Base-by-base conservation (phyloP, 92 coral and sea anemone genomes). In the Phymanthus crucifer region DNA sequence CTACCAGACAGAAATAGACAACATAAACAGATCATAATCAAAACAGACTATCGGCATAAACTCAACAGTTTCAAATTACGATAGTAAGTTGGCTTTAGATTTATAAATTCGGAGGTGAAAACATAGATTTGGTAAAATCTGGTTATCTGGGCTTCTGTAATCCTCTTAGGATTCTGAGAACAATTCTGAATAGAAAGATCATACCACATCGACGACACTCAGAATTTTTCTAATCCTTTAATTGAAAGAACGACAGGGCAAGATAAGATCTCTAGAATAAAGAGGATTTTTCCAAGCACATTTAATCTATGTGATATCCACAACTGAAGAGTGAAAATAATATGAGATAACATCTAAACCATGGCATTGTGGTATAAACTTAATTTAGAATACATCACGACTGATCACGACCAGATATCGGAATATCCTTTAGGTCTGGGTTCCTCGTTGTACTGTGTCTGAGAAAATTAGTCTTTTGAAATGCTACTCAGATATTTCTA, bases 191-290 rank as follows among this genome's bases (percentile, higher is more conserved):
- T 7, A 26, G 29, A 34, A 54, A 54, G 14, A 29, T 34, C 34
- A 61, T 61, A 61, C 68, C 13, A 61, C 10, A 61, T 61, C 68
- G 34, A 61, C 6, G 12, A 18, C 33, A 61, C 68, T 61, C 19
- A 24, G 66, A 61, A 61, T 24, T 19, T 61, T 26, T 61, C 34
- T 61, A 61, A 61, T 61, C 68, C 68, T 29, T 61, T 61, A 61
- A 61, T 61, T 61, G 68, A 61, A 61, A 24, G 34, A 61, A 61
- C 68, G 33, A 61, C 26, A 61, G 34, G 33, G 17, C 34, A 21
- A 61, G 68, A 61, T 61, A 61, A 61, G 17, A 61, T 61, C 68
- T 61, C 18, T 24, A 61, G 33, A 27, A 61, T 61, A 61, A 61
- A 61, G 68, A 61, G 68, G 68, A 61, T 61, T 61, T 34, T 61